Percentiles rank a stretch among this genome's conserved stretches.
These are phyloP conservation scores for Copsychus sechellarum DNA, from an alignment of 2,113 vertebrate species.

Conservation along the genomic window DNA sequence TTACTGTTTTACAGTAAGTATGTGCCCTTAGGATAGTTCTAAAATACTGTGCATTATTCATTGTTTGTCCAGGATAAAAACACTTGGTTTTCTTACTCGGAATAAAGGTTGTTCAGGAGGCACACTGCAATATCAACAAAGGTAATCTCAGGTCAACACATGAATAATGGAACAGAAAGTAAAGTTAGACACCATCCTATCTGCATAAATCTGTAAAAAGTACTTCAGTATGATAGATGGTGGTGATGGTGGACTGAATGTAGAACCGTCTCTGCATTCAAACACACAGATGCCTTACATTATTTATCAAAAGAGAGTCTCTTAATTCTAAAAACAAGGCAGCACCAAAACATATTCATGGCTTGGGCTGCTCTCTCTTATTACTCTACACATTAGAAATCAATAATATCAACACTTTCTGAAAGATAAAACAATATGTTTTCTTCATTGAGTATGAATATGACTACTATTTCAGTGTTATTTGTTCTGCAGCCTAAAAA, in stretches of 20 bases:
- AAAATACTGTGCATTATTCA: conserved; percentile 4
- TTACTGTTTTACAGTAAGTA: background rate
- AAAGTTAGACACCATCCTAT: conserved; percentile 34
- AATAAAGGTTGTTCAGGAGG: conserved; percentile 13
- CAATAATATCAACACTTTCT: conserved; percentile 11
- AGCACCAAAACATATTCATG: background rate
- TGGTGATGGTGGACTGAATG: background rate
- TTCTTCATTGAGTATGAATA: background rate
- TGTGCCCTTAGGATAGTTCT: background rate
- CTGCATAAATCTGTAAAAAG: conserved; percentile 23
- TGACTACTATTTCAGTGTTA: background rate
- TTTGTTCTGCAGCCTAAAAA: background rate
- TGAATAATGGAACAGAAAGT: conserved; percentile 55
- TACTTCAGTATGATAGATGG: background rate
- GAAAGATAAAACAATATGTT: conserved; percentile 5
- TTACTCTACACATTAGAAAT: conserved; percentile 13
- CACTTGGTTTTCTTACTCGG: background rate
- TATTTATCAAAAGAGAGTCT: conserved; percentile 16
- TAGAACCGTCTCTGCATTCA: background rate
- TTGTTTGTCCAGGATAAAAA: background rate
- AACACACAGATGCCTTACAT: background rate
- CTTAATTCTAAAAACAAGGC: background rate
- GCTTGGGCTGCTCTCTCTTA: background rate
- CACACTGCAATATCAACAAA: background rate
- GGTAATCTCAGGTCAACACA: conserved; percentile 28